Percentiles rank a stretch among this genome's conserved stretches.
Evolutionary conservation across 1,140 invertebrate genomes (phyloP).

Genomic region (Drosophila pachea): DNA sequence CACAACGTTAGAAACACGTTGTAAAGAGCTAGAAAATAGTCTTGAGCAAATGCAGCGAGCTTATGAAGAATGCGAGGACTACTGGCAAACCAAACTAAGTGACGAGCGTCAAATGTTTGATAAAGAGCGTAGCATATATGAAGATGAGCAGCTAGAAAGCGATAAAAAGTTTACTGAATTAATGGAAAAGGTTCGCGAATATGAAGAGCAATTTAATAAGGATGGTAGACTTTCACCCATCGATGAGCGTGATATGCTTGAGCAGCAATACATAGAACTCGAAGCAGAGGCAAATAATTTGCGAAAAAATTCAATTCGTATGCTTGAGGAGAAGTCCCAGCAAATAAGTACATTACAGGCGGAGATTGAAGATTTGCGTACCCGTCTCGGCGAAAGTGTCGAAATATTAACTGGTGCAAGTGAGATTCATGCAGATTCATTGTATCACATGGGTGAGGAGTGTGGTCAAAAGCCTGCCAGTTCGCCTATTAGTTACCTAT

Average conservation of each 20-base stretch:
- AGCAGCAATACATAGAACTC: constrained; percentile 86
- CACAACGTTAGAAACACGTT: constrained; percentile 79
- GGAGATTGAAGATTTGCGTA: constrained; percentile 79
- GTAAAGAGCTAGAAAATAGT: constrained; percentile 85
- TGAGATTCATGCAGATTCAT: constrained; percentile 56
- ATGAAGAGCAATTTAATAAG: constrained; percentile 87
- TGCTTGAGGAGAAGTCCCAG: constrained; percentile 79
- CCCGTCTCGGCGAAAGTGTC: constrained; percentile 70
- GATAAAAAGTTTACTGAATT: constrained; percentile 88
- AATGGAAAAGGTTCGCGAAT: constrained; percentile 87
- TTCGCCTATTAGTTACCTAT: constrained; percentile 79
- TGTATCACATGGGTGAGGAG: constrained; percentile 51
- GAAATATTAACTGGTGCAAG: constrained; percentile 73
- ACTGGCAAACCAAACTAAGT: constrained; percentile 88
- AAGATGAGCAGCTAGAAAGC: constrained; percentile 87
- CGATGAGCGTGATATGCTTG: constrained; percentile 86
- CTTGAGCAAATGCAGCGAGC: constrained; percentile 86
- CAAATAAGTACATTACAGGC: constrained; percentile 81
- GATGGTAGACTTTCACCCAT: constrained; percentile 85
- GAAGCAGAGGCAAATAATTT: constrained; percentile 85
- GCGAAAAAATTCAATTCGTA: constrained; percentile 60
- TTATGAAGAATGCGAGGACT: constrained; percentile 91
- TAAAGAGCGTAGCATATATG: constrained; percentile 86
- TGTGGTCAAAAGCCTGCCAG: constrained; percentile 67
- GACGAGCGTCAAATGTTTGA: constrained; percentile 88